Conservation (phyloP, 2,113 vertebrate genomes). For the Gnathonemus longibarbis region DNA sequence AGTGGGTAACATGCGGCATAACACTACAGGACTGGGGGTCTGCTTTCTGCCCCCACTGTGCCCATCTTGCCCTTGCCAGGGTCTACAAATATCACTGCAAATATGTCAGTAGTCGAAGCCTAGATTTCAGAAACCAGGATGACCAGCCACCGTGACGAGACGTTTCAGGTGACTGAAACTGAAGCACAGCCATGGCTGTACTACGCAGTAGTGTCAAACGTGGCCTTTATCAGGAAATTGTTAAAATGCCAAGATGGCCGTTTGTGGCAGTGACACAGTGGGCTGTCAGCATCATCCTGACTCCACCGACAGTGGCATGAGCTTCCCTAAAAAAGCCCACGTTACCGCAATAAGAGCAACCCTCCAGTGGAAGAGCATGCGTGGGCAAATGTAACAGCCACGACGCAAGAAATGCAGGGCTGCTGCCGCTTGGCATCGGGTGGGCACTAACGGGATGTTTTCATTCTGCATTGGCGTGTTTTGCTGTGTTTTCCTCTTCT, state of each 20-base stretch:
- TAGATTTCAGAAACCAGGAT: constrained; percentile 42
- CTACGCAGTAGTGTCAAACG: background rate
- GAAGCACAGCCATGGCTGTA: background rate
- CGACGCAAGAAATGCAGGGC: background rate
- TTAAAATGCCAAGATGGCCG: background rate
- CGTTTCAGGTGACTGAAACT: constrained; percentile 9
- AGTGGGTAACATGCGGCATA: too few relatives aligned
- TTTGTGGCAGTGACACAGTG: background rate
- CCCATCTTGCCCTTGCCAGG: constrained; percentile 19
- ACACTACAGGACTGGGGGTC: too few relatives aligned
- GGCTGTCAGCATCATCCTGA: background rate
- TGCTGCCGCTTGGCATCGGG: background rate
- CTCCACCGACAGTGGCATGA: background rate
- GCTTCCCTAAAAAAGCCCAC: background rate
- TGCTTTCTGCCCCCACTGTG: too few relatives aligned
- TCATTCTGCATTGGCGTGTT: background rate
- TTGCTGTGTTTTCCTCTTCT: background rate
- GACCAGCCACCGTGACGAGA: constrained; percentile 10
- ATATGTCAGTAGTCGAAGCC: constrained; percentile 39
- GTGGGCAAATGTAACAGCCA: background rate
- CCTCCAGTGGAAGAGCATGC: background rate
- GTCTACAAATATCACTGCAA: constrained; percentile 36
- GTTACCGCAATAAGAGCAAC: background rate
- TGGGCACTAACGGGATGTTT: background rate
- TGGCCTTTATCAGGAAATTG: background rate